Evolutionary conservation across 2,888 invertebrate genomes (phyloP).

Genomic region (Ophraella communa): DNA sequence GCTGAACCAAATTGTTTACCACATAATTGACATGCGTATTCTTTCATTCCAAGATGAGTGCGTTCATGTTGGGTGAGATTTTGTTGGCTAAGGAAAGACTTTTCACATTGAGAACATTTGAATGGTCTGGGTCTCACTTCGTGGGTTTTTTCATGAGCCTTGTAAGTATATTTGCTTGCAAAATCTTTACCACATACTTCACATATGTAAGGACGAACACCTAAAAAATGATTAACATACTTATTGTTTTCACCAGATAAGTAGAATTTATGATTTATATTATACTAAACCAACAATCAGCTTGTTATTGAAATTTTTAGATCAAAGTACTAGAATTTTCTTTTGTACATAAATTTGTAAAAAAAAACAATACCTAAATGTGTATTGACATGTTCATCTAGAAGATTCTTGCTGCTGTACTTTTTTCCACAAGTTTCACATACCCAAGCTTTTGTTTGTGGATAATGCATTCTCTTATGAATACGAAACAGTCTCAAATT

Average conservation of each 20-base stretch:
- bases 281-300: no score
- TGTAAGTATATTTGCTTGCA: constrained; percentile 79
- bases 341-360: no score
- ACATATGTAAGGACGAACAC: constrained; percentile 72
- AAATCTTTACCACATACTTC: constrained; percentile 73
- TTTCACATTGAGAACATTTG: constrained; percentile 71
- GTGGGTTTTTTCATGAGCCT: constrained; percentile 78
- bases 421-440: constrained; percentile 72
- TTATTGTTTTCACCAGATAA: no score
- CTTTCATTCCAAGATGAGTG: constrained; percentile 75
- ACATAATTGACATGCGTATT: constrained; percentile 72
- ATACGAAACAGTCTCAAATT: constrained; percentile 68
- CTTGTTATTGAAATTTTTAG: no score
- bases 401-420: constrained; percentile 71
- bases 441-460: constrained; percentile 67
- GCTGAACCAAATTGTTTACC: constrained; percentile 81
- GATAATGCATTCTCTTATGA: constrained; percentile 70
- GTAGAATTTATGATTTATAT: no score
- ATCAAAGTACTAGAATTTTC: no score
- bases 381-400: constrained; percentile 76
- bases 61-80: constrained; percentile 78
- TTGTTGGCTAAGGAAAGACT: constrained; percentile 78
- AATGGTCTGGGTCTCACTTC: constrained; percentile 72
- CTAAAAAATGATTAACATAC: constrained; percentile 53
- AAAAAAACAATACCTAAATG: constrained; percentile 60